These are phyloP conservation scores for Trissonchulus latispiculum DNA, from an alignment of 2,888 invertebrate species.

Conservation along the genomic window DNA sequence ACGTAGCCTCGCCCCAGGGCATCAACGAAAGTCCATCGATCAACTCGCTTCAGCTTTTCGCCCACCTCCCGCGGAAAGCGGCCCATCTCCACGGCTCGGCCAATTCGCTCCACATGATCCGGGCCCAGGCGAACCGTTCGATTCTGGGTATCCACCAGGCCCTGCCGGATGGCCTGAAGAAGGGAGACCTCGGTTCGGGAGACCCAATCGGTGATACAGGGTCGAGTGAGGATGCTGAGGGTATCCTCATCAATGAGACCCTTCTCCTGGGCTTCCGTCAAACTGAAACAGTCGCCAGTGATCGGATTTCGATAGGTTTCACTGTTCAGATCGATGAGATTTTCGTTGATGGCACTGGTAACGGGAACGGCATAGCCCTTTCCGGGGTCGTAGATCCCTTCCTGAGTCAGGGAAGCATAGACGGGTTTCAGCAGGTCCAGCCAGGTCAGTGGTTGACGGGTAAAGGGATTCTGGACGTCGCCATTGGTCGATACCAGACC, in stretches of 20 bases:
- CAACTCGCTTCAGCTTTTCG: conserved; percentile 16
- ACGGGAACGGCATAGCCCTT: conserved; percentile 22
- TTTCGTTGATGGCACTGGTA: conserved; percentile 60
- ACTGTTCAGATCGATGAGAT: conserved; percentile 59
- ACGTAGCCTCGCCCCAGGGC: conserved; percentile 64
- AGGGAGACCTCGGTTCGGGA: conserved; percentile 30
- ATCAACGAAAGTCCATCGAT: conserved; percentile 56
- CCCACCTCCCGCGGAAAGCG: conserved; percentile 28
- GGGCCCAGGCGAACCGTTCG: conserved; percentile 12
- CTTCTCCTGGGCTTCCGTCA: conserved; percentile 65
- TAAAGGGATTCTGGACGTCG: conserved; percentile 63
- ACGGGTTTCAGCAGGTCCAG: conserved; percentile 20
- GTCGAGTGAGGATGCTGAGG: conserved; percentile 45
- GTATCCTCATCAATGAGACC: conserved; percentile 63
- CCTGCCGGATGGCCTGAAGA: conserved; percentile 37
- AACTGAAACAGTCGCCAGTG: conserved; percentile 64
- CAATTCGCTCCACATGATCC: conserved; percentile 10
- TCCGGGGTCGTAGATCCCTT: conserved; percentile 22
- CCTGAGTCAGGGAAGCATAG: conserved; percentile 10
- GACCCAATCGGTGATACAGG: conserved; percentile 26
- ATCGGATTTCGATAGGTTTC: conserved; percentile 66
- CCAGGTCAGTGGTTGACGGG: conserved; percentile 50
- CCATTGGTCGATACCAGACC: conserved; percentile 72
- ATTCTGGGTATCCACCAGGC: conserved; percentile 33
- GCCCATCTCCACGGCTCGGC: conserved; percentile 17